Base-by-base conservation (phyloP, 2,888 invertebrate genomes). In the Tenthredo notha region DNA sequence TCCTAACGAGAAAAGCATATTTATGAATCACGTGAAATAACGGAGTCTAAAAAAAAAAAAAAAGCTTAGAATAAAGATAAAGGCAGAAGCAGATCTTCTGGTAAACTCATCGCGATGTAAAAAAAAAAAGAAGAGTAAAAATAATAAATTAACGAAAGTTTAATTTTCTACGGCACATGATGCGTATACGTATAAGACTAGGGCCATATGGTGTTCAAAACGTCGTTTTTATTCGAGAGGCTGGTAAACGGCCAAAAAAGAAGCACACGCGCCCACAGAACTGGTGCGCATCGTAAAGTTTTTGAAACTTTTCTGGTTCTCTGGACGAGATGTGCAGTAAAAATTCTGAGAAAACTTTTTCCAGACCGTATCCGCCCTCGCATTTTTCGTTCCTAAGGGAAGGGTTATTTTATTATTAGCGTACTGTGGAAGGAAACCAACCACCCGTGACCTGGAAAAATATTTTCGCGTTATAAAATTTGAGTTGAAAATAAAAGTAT, bases 381-480 rank as follows among this genome's bases (percentile, higher is more conserved):
- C 54, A 5, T 50, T 77, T 54, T 77, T 77, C 33, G 29, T 54
- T 54, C 50, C 29, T 40, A 7, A 37, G 40, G 61, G 50, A 80
- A 37, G 80, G 80, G 61, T 80, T 80, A 54, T 77, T 77, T 54
- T 77, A 61, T 61, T 80, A 80, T 80, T 80, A 80, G n/a, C 61
- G 37, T 80, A 21, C 58, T 15, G 9, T 80, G 10, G 61, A 80
- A 37, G 58, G 10, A 40, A 61, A 40, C 78, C 58, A 21, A 4
- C 33, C 37, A 37, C 10, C 12, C 72, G 37, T 61, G 58, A 61
- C 40, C 61, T 80, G 58, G 29, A 80, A 80, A 80, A 40, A 80
- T 61, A 58, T 80, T 37, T 61, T 80, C 25, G 58, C 29, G 50
- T 12, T 29, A n/a, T 50, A 18, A 50, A 18, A 54, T 50, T 29